Conservation (phyloP, 2,888 invertebrate species). For the Tetranychus truncatus region DNA sequence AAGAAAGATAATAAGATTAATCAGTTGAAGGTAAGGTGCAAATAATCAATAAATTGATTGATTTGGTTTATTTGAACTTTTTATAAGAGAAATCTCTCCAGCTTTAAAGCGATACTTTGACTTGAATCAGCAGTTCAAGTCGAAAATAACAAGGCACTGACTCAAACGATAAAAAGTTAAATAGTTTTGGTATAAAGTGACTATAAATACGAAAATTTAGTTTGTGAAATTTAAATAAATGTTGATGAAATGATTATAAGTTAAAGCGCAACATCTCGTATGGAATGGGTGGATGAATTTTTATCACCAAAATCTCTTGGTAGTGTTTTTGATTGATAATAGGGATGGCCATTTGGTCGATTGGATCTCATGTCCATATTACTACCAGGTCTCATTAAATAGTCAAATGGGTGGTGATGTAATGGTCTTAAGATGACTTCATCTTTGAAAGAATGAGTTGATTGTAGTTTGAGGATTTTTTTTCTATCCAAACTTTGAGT, state of each 20-base stretch:
- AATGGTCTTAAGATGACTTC: slow-evolving; percentile 14
- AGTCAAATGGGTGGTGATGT: slow-evolving; percentile 18
- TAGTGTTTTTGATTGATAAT: slow-evolving; percentile 5
- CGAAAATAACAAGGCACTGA: no score
- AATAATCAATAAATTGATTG: no score
- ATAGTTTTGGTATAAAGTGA: no score
- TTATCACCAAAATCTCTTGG: slow-evolving; percentile 11
- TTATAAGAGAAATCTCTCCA: no score
- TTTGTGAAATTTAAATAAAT: not conserved
- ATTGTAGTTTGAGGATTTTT: slow-evolving; percentile 3
- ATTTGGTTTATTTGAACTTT: no score
- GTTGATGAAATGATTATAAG: not conserved
- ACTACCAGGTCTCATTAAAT: slow-evolving; percentile 20
- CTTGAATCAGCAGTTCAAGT: no score
- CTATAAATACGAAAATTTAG: not conserved
- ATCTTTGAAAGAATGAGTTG: slow-evolving; percentile 11
- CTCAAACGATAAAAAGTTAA: no score
- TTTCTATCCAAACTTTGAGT: slow-evolving; percentile 13
- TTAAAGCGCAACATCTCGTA: slow-evolving; percentile 19
- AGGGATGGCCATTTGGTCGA: not conserved
- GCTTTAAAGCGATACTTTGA: no score
- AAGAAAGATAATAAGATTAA: no score
- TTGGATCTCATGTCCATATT: slow-evolving; percentile 7
- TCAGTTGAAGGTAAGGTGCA: no score
- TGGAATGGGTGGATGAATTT: slow-evolving; percentile 17